Evolutionary conservation across 2,888 invertebrate species (phyloP), one percentile per base, ranked within the genome.

Genomic region (Helobdella robusta): DNA sequence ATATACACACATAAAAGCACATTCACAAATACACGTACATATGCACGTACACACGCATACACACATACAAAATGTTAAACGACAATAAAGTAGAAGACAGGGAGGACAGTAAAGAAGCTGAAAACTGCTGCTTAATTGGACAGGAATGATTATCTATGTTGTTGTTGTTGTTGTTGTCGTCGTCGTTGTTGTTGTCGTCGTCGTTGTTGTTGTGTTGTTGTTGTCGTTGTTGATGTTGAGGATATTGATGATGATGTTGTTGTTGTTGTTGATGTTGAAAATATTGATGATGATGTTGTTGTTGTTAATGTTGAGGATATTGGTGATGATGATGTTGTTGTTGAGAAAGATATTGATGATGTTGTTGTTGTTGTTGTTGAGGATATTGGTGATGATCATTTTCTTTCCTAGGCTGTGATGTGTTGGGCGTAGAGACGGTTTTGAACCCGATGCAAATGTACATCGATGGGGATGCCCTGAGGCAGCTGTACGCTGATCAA

Each of bases 381-480:
- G 11, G n/a, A 40, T 40, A 40, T 15, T 40, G n/a, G n/a, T 40
- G n/a, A 40, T 73, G 76, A 75, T 67, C n/a, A 52, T 36, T 28
- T 36, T 28, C 23, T n/a, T 0, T n/a, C 3, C n/a, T 5, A 61
- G 34, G 30, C 28, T 34, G 46, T 23, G 67, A 67, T n/a, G 34
- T 67, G 23, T 11, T 67, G 18, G 25, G 46, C 20, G 61, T 48
- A 1, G 68, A 68, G 54, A 68, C 64, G 1, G 64, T 67, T 15
- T 50, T 60, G 5, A 68, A 68, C 30, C 68, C 68, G 40, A 60
- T 68, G 68, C 62, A 62, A 35, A 40, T 68, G 18, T 50, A 30
- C 23, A 59, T 32, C 59, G 52, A 40, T 23, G 54, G 25, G 18
- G 23, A 18, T 30, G 32, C 59, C 18, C 25, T 52, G 5, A 50